Evolutionary conservation across 2,797 vertebrate genomes (phyloP), one percentile per base, ranked within the genome.

Genomic region (Rhabdomys pumilio): DNA sequence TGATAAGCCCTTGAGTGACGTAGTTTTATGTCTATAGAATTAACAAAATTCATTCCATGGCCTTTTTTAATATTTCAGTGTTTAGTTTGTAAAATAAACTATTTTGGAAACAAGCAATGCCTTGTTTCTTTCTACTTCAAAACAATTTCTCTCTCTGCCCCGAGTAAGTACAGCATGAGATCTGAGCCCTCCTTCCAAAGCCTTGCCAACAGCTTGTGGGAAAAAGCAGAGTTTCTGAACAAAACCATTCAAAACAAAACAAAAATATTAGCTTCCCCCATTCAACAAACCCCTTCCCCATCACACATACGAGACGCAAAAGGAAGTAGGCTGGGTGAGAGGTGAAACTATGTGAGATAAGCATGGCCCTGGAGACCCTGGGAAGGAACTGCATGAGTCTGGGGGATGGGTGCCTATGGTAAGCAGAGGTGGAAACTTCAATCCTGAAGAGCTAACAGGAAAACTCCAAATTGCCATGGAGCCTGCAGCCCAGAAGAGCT

Each of bases 171-270:
- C 59, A 94, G 79, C 4, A 0, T 57, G 55, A 89, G 79, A 76
- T 83, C 75, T 57, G 29, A 92, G 55, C 14, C 24, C 69, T 96
- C 26, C 9, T 94, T 96, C 87, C 75, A 94, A 96, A 97, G 69
- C 75, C 92, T 97, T 90, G 55, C 72, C 69, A 96, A 81, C 12
- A 94, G 77, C 81, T 79, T 86, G 17, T 96, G 97, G 97, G 77
- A 97, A 98, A 96, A 92, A 47, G 7, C 15, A 96, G 41, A 86
- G 83, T 95, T 83, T 91, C 73, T 97, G 94, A 88, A 95, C 94
- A 97, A 96, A 96, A 75, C 97, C 96, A 97, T 93, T 91, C 55
- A 96, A 96, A 96, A 57, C 67, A 95, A 96, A 63, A 88, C 93
- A 97, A 88, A 97, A 92, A 41, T 47, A 44, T 63, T 67, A 76